Conservation (phyloP, 1,140 invertebrate genomes). For the Drosophila kohkoa region DNA sequence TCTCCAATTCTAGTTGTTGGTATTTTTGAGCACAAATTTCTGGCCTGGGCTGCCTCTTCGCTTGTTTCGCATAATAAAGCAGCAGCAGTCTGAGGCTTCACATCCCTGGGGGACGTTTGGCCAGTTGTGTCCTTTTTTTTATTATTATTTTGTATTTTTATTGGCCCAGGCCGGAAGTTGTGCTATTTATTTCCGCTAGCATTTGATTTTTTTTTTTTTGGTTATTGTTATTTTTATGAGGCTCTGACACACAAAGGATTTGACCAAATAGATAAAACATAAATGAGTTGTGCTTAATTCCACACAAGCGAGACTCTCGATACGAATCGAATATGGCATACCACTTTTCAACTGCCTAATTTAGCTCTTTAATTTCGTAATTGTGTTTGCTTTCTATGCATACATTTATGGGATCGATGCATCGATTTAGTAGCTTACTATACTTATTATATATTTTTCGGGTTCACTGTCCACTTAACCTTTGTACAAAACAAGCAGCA, state of each 20-base stretch:
- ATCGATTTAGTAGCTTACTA: conserved; percentile 20
- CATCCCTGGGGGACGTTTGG: conserved; percentile 71
- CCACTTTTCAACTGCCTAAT: not conserved
- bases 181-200: conserved; percentile 70
- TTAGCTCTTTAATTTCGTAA: conserved; percentile 23
- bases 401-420: conserved; percentile 29
- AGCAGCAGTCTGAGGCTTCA: conserved; percentile 36
- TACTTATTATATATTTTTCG: not conserved
- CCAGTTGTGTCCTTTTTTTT: conserved; percentile 74
- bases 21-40: conserved; percentile 75
- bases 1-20: conserved; percentile 29
- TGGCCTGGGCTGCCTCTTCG: conserved; percentile 61
- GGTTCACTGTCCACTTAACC: conserved; percentile 29
- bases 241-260: conserved; percentile 12
- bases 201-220: conserved; percentile 60
- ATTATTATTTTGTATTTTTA: conserved; percentile 46
- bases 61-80: conserved; percentile 82
- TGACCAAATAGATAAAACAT: conserved; percentile 39
- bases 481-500: conserved; percentile 7
- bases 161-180: conserved; percentile 73
- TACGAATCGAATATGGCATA: not conserved
- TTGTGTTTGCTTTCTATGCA: conserved; percentile 6
- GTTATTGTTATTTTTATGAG: conserved; percentile 72
- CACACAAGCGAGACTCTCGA: not conserved
- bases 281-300: conserved; percentile 35